Evolutionary conservation across 2,888 invertebrate species (phyloP).

Genomic region (Gerris lacustris): DNA sequence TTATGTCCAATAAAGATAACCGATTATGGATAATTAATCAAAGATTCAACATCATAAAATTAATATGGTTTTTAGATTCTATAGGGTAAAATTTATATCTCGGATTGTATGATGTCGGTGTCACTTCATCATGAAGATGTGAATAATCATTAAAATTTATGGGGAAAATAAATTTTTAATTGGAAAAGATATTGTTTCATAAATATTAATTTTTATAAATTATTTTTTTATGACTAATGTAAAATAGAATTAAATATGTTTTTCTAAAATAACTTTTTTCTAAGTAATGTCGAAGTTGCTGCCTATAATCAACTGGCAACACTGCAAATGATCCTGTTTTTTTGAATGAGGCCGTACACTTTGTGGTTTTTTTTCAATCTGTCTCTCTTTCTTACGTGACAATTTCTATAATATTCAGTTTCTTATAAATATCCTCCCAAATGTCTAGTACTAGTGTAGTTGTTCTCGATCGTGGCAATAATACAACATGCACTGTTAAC

Average conservation of each 20-base stretch:
- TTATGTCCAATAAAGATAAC: background rate
- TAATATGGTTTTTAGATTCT: background rate
- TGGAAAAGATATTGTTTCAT: background rate
- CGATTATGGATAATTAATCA: background rate
- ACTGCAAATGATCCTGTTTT: background rate
- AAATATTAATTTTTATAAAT: background rate
- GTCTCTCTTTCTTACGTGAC: background rate
- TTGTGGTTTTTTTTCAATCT: background rate
- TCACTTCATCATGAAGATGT: background rate
- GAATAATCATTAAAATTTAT: conserved; percentile 5
- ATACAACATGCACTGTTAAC: conserved; percentile 92
- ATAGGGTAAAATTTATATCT: background rate
- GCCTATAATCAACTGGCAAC: background rate
- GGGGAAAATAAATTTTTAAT: background rate
- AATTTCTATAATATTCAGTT: background rate
- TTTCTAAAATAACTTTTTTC: background rate
- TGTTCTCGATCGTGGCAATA: conserved; percentile 87
- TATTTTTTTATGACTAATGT: too few species aligned
- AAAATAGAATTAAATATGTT: background rate
- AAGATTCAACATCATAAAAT: background rate
- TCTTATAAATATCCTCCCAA: background rate
- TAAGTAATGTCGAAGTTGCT: background rate
- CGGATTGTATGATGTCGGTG: background rate
- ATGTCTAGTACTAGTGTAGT: conserved; percentile 67
- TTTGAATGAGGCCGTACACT: background rate